Base-by-base conservation (phyloP, 2,888 invertebrate genomes). In the Mythimna loreyi region DNA sequence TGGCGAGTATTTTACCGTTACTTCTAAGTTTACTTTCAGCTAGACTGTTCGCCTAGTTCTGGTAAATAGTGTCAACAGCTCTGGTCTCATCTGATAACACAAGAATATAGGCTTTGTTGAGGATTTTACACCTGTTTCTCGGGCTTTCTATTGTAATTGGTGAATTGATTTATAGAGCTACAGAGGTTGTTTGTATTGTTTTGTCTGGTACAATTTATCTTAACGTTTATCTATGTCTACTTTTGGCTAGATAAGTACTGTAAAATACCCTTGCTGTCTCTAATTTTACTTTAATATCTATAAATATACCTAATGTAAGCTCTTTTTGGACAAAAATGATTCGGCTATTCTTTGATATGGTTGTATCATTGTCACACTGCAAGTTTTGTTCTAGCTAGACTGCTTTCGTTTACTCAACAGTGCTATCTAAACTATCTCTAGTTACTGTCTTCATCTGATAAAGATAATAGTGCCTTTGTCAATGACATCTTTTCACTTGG, bases 21-120 rank as follows among this genome's bases (percentile, higher is more conserved):
- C 36, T 78, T 78, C 82, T 78, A 80, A 86, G 86, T 90, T 92
- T 92, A 91, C 92, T 92, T 91, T 92, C 91, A 86, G 87, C 86
- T 86, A 89, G 87, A 89, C 86, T 81, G 79, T 72, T 61, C 60
- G 78, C 66, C 71, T 72, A 77, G 56, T 79, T 72, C 28, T 23
- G 25, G 45, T 21, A 55, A 65, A 80, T 58, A 73, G 77, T 82
- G 73, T 76, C 83, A 81, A 69, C 67, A 49, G 49, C 45, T 43
- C 30, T 56, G 57, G 56, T 55, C 59, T 59, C 64, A 74, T 75
- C 80, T 75, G 80, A 75, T 82, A 78, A 64, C 65, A 53, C n/a
- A 70, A 65, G 64, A 77, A 66, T 58, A 58, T n/a, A 53, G 23
- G 57, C 52, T 63, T 68, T 78, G 53, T 77, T 63, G 21, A 8